Conservation (phyloP, 2,797 vertebrate species). For the Cuniculus paca region DNA sequence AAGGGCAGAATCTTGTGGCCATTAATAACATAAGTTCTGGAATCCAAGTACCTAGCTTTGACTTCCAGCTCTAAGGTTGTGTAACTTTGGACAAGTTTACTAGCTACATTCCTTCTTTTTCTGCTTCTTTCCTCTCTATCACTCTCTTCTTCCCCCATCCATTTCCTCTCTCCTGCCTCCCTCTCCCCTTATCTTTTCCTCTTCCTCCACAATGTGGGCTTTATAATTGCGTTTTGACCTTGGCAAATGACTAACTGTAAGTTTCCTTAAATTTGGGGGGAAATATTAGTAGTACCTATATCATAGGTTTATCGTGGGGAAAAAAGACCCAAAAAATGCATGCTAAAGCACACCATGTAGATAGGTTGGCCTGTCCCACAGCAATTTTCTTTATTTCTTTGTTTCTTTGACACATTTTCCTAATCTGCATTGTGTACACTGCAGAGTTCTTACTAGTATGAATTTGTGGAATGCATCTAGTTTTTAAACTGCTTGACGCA, state of each 20-base stretch:
- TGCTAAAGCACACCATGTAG: background rate
- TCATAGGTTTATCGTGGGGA: background rate
- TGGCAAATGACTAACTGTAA: background rate
- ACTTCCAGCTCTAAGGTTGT: background rate
- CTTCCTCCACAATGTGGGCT: background rate
- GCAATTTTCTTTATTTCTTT: background rate
- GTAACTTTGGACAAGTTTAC: background rate
- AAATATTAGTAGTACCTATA: background rate
- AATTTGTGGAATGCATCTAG: background rate
- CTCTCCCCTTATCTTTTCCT: background rate
- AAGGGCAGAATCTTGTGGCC: background rate
- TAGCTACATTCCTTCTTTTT: background rate
- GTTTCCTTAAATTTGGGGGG: background rate
- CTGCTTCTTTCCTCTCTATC: background rate
- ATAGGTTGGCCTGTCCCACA: background rate
- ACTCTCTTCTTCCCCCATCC: background rate
- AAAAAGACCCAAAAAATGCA: background rate
- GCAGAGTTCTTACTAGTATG: background rate
- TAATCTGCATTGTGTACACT: background rate
- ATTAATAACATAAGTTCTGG: background rate
- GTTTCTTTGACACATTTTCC: background rate
- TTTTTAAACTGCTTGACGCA: background rate
- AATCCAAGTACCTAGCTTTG: background rate
- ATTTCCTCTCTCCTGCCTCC: background rate
- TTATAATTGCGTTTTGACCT: background rate